Percentiles rank a stretch among this genome's conserved stretches.
These are phyloP conservation scores for Chrysodeixis includens DNA, from an alignment of 2,888 invertebrate genomes.

Conservation along the genomic window DNA sequence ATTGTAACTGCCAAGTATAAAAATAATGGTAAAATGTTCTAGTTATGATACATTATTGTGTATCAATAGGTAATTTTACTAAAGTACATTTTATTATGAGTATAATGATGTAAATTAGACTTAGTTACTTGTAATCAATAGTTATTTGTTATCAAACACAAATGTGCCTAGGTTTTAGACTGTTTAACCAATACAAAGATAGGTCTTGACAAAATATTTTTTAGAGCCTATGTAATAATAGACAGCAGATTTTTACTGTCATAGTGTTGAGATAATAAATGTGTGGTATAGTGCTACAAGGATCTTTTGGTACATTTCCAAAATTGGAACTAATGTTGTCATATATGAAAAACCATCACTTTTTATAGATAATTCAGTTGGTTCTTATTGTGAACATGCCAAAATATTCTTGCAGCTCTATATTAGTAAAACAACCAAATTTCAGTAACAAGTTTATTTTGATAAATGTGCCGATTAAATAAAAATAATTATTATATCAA, in stretches of 20 bases:
- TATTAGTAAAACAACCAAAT: slow-evolving; percentile 75
- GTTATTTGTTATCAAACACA: neutral
- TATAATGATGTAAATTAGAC: neutral
- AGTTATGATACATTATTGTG: neutral
- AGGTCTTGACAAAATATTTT: neutral
- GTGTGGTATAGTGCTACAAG: too few species aligned
- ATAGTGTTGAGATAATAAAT: neutral
- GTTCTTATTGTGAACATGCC: too few species aligned
- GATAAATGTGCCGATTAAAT: slow-evolving; percentile 82
- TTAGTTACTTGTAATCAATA: neutral
- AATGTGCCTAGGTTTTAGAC: neutral
- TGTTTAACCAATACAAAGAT: neutral
- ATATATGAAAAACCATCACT: too few species aligned
- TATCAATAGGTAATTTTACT: neutral
- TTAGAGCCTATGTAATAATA: neutral
- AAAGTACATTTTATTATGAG: neutral
- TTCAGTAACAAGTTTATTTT: slow-evolving; percentile 86
- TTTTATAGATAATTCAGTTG: too few species aligned
- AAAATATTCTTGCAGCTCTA: too few species aligned
- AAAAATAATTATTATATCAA: slow-evolving; percentile 76
- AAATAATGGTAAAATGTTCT: neutral
- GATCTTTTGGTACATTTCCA: too few species aligned
- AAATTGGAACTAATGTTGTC: too few species aligned
- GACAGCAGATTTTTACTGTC: neutral
- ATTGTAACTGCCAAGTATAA: neutral